Conservation (phyloP, 2,113 vertebrate species). For the Pavo muticus region DNA sequence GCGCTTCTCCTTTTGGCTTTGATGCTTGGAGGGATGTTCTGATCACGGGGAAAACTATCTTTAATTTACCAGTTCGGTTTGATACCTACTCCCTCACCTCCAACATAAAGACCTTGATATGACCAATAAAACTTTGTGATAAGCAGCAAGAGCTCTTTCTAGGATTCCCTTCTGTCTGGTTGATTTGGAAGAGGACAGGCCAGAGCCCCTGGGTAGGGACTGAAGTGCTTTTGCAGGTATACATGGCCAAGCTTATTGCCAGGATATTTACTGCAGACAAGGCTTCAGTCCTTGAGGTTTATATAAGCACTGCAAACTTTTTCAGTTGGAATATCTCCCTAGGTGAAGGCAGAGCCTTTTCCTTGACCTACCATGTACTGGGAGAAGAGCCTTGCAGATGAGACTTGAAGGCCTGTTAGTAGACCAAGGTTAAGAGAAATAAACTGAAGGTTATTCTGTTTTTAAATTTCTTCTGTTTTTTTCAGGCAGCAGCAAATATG, state of each 20-base stretch:
- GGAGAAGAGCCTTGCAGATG: neutral
- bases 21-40: neutral
- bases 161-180: neutral
- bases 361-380: neutral
- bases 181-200: neutral
- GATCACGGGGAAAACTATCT: neutral
- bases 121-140: neutral
- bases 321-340: neutral
- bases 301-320: neutral
- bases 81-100: neutral
- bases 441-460: neutral
- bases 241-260: rapidly evolving
- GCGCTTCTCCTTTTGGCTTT: neutral
- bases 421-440: neutral
- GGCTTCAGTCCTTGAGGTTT: neutral
- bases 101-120: neutral
- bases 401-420: neutral
- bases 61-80: neutral
- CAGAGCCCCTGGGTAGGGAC: rapidly evolving
- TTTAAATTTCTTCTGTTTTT: neutral
- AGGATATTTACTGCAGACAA: neutral
- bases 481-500: neutral
- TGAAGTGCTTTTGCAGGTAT: neutral
- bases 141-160: neutral
- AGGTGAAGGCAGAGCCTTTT: neutral